phyloP scores from a whole-genome alignment of 2,797 vertebrate genomes.

The Netta rufina region DNA sequence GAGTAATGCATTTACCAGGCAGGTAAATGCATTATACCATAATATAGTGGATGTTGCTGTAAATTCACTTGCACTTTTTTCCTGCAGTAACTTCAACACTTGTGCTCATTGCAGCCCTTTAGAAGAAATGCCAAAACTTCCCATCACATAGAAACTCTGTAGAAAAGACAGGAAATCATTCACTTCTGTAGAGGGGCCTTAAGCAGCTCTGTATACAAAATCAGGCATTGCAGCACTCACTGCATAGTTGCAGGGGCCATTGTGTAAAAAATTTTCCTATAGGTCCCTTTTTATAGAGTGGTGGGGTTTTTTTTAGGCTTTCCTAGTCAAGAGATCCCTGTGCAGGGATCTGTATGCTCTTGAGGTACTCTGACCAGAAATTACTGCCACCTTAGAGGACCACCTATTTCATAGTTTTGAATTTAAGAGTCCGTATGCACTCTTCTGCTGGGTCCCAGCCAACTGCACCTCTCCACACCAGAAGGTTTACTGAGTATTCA shows the following conservation, averaged over 20 bases:
- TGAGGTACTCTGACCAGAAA: background rate
- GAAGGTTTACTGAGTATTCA: background rate
- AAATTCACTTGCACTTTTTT: background rate
- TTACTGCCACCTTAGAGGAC: background rate
- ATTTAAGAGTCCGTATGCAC: background rate
- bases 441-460: accelerated
- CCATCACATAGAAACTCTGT: background rate
- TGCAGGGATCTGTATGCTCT: background rate
- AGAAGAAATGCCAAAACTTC: background rate
- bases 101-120: background rate
- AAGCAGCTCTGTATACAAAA: background rate
- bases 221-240: background rate
- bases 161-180: background rate
- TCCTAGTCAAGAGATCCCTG: background rate
- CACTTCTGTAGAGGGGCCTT: background rate
- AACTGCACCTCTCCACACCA: background rate
- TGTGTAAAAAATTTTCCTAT: background rate
- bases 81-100: background rate
- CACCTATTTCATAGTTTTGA: background rate
- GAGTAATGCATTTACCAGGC: background rate
- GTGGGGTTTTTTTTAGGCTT: background rate
- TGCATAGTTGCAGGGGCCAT: background rate
- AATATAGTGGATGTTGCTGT: background rate
- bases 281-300: background rate
- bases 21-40: too few relatives aligned